Percentiles rank a stretch among this genome's conserved stretches.
phyloP scores from a whole-genome alignment of 2,113 vertebrate species.

The Entomyzon cyanotis region DNA sequence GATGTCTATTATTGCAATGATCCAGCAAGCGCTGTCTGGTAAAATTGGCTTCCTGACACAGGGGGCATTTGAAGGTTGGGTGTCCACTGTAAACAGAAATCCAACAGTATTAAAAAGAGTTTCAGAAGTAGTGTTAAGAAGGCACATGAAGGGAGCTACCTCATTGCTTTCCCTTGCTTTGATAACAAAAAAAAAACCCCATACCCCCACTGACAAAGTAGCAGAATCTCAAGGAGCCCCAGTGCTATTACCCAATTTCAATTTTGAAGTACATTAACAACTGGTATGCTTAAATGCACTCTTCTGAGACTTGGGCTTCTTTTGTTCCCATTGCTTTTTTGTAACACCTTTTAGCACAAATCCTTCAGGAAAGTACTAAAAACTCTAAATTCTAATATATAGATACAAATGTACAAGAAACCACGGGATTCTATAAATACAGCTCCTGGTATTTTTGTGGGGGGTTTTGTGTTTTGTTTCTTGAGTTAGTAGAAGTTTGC shows the following conservation, averaged over 20 bases:
- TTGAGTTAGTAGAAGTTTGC: background rate
- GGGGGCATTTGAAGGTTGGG: conserved; percentile 80
- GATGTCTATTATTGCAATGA: conserved; percentile 82
- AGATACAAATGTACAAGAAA: background rate
- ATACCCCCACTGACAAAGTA: background rate
- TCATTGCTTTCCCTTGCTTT: background rate
- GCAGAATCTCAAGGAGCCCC: background rate
- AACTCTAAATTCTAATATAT: background rate
- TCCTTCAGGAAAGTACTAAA: background rate
- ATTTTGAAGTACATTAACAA: background rate
- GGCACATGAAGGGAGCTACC: background rate
- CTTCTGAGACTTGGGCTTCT: background rate
- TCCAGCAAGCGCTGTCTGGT: conserved; percentile 79
- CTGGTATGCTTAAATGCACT: background rate
- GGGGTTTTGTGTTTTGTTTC: background rate
- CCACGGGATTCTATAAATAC: background rate
- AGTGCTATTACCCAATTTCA: background rate
- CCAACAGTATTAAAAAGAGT: background rate
- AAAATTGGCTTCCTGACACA: conserved; percentile 81
- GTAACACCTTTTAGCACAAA: background rate
- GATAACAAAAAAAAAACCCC: background rate
- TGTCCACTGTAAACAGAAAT: conserved; percentile 69
- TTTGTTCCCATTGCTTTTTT: background rate
- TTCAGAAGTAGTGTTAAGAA: background rate
- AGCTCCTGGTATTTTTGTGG: background rate